Conservation (phyloP, 2,797 vertebrate genomes). For the Tangara arthus region DNA sequence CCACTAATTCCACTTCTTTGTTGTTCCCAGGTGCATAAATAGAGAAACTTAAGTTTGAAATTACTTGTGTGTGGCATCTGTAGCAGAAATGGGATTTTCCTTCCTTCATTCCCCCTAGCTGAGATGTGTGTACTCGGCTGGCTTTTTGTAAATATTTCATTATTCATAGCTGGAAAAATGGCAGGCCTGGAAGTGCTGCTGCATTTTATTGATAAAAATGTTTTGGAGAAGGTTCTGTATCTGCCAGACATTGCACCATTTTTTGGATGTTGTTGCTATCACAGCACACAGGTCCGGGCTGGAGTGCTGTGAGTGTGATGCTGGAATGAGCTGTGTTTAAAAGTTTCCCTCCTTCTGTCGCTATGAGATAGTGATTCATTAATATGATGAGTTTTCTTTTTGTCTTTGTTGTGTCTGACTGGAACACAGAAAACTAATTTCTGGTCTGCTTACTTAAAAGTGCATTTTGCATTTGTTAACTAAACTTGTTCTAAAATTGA, state of each 20-base stretch:
- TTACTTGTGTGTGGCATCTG: neutral
- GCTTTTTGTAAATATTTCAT: neutral
- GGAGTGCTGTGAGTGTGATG: neutral
- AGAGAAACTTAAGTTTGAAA: neutral
- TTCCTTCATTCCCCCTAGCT: neutral
- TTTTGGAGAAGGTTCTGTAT: neutral
- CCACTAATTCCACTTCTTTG: neutral
- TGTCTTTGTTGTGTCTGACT: neutral
- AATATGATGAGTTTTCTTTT: neutral
- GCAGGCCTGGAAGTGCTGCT: neutral
- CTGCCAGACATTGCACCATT: neutral
- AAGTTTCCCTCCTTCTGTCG: neutral
- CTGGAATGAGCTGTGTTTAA: neutral
- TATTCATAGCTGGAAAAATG: neutral
- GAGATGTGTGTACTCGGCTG: neutral
- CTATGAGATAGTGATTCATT: neutral
- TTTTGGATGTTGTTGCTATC: neutral
- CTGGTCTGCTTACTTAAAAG: neutral
- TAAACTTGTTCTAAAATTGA: neutral
- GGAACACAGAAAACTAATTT: neutral
- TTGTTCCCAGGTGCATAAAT: neutral
- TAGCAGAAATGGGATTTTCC: neutral
- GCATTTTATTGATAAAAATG: slow-evolving; percentile 6
- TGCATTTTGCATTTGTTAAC: neutral
- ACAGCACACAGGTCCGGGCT: fast-evolving